Conservation (phyloP, 2,113 vertebrate genomes). For the Catharus fuscescens region DNA sequence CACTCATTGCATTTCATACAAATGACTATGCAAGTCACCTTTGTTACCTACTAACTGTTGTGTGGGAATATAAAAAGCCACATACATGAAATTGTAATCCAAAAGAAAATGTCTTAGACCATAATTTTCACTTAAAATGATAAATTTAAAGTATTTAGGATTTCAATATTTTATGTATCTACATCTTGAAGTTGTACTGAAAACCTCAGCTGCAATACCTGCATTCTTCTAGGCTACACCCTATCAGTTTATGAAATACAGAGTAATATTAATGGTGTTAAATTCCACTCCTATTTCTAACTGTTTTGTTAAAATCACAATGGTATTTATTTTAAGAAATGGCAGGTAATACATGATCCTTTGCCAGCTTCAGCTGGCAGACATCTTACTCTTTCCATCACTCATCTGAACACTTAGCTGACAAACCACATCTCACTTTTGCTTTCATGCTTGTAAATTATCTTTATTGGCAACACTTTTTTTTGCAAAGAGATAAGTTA, state of each 20-base stretch:
- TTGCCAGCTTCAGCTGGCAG: not conserved
- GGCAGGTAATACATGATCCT: not conserved
- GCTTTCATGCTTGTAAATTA: not conserved
- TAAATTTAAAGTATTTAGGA: not conserved
- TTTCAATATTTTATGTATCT: not conserved
- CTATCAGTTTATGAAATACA: not conserved
- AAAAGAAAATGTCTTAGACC: not conserved
- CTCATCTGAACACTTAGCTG: not conserved
- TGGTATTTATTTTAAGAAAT: not conserved
- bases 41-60: conserved; percentile 17
- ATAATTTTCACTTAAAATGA: not conserved
- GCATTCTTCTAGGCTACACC: not conserved
- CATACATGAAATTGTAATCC: not conserved
- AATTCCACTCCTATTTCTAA: conserved; percentile 1
- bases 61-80: not conserved
- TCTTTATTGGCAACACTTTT: not conserved
- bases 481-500: not conserved
- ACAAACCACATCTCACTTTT: not conserved
- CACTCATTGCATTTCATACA: conserved; percentile 30
- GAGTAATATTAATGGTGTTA: not conserved
- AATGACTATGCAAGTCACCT: not conserved
- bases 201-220: not conserved
- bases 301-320: not conserved
- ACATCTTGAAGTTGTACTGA: not conserved
- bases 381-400: not conserved